Percentiles rank a stretch among this genome's conserved stretches.
Conservation (phyloP, 2,797 vertebrate genomes). For the Melanotaenia trifasciata region DNA sequence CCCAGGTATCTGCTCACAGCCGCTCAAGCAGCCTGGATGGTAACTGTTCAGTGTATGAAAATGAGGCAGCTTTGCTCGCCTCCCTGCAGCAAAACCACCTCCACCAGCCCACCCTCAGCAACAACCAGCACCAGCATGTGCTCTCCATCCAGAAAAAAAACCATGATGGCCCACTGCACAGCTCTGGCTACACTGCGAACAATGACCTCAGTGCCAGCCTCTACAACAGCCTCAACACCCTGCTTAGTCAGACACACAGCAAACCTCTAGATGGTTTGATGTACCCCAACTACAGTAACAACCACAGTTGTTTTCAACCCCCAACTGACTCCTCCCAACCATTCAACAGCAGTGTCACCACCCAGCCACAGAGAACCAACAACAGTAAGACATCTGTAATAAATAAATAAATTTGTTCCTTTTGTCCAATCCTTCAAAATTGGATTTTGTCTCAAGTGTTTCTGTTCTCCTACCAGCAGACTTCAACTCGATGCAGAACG, state of each 20-base stretch:
- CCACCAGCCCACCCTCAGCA: slow-evolving; percentile 49
- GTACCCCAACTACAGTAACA: slow-evolving; percentile 47
- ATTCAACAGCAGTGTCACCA: slow-evolving; percentile 44
- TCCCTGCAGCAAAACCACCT: slow-evolving; percentile 74
- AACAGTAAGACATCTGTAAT: slow-evolving; percentile 44
- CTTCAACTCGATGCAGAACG: slow-evolving; percentile 55
- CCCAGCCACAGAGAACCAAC: slow-evolving; percentile 46
- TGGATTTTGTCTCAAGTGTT: slow-evolving; percentile 2
- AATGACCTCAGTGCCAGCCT: slow-evolving; percentile 74
- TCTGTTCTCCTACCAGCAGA: slow-evolving; percentile 47
- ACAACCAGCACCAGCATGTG: slow-evolving; percentile 65
- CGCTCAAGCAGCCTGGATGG: slow-evolving; percentile 82
- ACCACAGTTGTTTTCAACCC: slow-evolving; percentile 39
- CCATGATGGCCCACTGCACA: slow-evolving; percentile 36
- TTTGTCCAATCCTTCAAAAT: not conserved
- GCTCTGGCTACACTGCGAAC: slow-evolving; percentile 57
- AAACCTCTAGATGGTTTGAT: slow-evolving; percentile 56
- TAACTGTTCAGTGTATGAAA: slow-evolving; percentile 81
- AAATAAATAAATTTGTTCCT: not conserved
- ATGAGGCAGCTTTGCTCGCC: slow-evolving; percentile 81
- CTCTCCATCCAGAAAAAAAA: slow-evolving; percentile 51
- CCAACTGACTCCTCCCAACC: slow-evolving; percentile 42
- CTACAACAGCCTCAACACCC: slow-evolving; percentile 81
- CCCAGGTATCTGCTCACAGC: slow-evolving; percentile 81
- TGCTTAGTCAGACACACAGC: slow-evolving; percentile 75